Evolutionary conservation across 1,140 invertebrate genomes (phyloP).

Genomic region (Holotrichia oblita): DNA sequence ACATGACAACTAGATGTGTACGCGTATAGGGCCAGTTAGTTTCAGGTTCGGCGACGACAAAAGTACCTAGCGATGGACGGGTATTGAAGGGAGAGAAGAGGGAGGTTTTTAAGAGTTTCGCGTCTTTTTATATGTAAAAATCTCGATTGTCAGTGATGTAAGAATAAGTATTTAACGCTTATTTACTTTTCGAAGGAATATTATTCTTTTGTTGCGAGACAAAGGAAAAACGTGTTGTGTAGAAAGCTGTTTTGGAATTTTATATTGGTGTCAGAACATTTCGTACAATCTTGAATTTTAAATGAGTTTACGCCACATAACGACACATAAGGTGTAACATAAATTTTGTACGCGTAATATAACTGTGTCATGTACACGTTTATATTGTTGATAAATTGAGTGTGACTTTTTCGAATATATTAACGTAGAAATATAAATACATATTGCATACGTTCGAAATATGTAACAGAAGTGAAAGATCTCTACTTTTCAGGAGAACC

Average conservation of each 20-base stretch:
- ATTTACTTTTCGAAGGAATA: background rate
- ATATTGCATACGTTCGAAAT: too few relatives aligned
- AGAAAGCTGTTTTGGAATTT: background rate
- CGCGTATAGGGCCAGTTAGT: background rate
- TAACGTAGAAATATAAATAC: too few relatives aligned
- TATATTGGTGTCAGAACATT: background rate
- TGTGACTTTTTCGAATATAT: too few relatives aligned
- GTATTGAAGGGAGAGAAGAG: background rate
- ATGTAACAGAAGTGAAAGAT: too few relatives aligned
- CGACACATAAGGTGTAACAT: background rate
- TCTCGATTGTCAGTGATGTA: background rate
- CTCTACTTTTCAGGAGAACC: too few relatives aligned
- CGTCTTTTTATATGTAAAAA: background rate
- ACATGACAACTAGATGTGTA: background rate
- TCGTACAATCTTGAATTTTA: slow-evolving; percentile 2
- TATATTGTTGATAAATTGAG: too few relatives aligned
- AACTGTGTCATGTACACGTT: background rate
- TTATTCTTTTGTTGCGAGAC: background rate
- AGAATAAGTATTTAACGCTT: background rate
- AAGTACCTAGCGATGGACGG: background rate
- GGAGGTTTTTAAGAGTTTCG: slow-evolving; percentile 3
- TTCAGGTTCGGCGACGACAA: background rate
- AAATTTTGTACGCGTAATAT: background rate
- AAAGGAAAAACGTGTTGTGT: background rate
- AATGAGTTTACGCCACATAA: background rate